Base-by-base conservation (phyloP, 2,888 invertebrate genomes). In the Trissonchulus sp. region DNA sequence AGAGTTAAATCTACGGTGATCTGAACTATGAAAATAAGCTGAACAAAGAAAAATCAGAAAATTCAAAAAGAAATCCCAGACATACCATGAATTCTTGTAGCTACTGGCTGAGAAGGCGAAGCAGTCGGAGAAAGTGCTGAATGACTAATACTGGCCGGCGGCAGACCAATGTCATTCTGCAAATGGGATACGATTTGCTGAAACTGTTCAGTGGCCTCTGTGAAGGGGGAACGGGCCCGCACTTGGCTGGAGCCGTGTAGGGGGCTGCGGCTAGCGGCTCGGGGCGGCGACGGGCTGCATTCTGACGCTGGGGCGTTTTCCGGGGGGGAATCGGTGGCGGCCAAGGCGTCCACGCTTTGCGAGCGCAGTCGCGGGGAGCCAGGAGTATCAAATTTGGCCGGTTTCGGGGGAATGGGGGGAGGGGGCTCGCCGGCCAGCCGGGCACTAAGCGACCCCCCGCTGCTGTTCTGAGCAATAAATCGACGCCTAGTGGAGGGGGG, bases 351-450 rank as follows among this genome's bases (percentile, higher is more conserved):
- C 8, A 23, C 48, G 23, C 48, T 48, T 23, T 48, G 48, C 8
- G 48, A 48, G 23, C 48, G 48, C 48, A 23, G 8, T 23, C 48
- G 48, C 8, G 48, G 8, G 48, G 48, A 8, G 8, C 48, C 48
- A 8, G 23, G 48, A n/a, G n/a, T n/a, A 8, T 48, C 48, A 8
- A 48, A 15, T 48, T 23, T 48, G 48, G 48, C 30, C 1, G 76
- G 76, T 38, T 75, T 75, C 28, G 76, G 76, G 23, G 76, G 76
- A 34, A 75, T 36, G 33, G 76, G 76, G n/a, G 76, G 76, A 28
- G 76, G 73, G 18, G 31, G 8, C 30, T 30, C 23, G 31, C 18
- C 37, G 34, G 35, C 8, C 1, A 30, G 1, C 8, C n/a, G 31
- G 31, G 69, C 37, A 72, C 30, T 3, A 31, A 68, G 31, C 1